Percentiles rank a stretch among this genome's conserved stretches.
Conservation (phyloP, 2,113 vertebrate species). For the Odocoileus hemionus region DNA sequence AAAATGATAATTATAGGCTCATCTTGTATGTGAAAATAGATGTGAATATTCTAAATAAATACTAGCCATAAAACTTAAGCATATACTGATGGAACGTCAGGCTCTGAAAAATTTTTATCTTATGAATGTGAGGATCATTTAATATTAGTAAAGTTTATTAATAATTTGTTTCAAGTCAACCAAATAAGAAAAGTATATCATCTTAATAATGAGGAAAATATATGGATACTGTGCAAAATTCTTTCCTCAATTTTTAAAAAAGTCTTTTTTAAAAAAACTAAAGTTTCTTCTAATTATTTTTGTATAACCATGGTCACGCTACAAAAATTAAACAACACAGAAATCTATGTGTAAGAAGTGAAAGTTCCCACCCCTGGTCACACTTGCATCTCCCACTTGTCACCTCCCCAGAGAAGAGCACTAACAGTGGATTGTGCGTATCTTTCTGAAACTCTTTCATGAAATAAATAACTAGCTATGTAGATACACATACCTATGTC, state of each 20-base stretch:
- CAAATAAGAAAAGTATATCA: neutral
- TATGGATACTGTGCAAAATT: neutral
- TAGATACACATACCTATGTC: neutral
- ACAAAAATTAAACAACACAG: neutral
- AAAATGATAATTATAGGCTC: neutral
- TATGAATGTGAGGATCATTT: neutral
- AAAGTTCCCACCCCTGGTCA: neutral
- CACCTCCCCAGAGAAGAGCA: neutral
- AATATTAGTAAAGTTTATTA: neutral
- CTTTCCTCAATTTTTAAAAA: neutral
- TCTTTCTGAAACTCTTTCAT: neutral
- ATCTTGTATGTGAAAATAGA: neutral
- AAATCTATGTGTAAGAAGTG: neutral
- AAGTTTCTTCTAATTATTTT: neutral
- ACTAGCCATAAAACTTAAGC: neutral
- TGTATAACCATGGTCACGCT: neutral
- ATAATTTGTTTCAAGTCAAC: slow-evolving; percentile 7
- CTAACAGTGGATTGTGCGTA: neutral
- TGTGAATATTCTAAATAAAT: slow-evolving; percentile 38
- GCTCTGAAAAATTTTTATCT: neutral
- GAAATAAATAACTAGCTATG: neutral
- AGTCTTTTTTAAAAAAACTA: neutral
- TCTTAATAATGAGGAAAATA: neutral
- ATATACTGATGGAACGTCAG: neutral
- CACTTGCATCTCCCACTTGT: neutral